phyloP scores from a whole-genome alignment of 2,797 vertebrate species.

The Darevskia mixta region DNA sequence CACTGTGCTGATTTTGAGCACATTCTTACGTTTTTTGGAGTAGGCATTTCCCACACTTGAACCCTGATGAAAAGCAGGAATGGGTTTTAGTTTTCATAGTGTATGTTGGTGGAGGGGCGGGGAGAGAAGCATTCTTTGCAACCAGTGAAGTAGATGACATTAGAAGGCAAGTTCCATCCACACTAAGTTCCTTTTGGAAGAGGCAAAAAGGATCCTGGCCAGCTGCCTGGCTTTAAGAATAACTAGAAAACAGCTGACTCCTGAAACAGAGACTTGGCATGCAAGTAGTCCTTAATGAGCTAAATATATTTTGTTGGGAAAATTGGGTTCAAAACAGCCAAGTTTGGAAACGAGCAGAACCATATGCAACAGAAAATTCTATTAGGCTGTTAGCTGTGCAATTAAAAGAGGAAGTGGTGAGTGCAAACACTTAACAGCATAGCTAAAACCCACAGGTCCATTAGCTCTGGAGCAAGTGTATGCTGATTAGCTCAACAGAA shows the following conservation, averaged over 20 bases:
- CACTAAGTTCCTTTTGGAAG: slow-evolving; percentile 48
- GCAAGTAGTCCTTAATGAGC: slow-evolving; percentile 66
- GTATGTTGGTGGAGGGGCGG: too few relatives aligned
- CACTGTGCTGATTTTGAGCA: slow-evolving; percentile 10
- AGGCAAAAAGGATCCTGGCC: slow-evolving; percentile 60
- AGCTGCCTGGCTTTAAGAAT: slow-evolving; percentile 50
- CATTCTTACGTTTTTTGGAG: slow-evolving; percentile 43
- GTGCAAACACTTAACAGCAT: slow-evolving; percentile 43
- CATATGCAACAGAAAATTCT: slow-evolving; percentile 60
- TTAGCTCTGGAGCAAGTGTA: slow-evolving; percentile 66
- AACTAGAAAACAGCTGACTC: slow-evolving; percentile 61
- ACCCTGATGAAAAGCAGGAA: slow-evolving; percentile 14
- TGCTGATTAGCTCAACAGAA: slow-evolving; percentile 72
- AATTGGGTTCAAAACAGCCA: slow-evolving; percentile 62
- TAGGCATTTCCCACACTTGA: slow-evolving; percentile 27
- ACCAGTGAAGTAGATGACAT: background rate
- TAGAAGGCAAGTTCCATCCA: background rate
- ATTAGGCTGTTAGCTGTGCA: slow-evolving; percentile 53
- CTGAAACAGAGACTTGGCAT: slow-evolving; percentile 53
- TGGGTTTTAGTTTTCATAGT: background rate
- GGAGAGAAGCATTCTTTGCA: background rate
- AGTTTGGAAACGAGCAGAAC: slow-evolving; percentile 37
- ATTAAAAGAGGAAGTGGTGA: slow-evolving; percentile 65
- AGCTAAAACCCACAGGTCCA: slow-evolving; percentile 66
- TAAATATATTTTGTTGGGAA: slow-evolving; percentile 41